Conservation (phyloP, 1,140 invertebrate species). For the Drosophila nebulosa region DNA sequence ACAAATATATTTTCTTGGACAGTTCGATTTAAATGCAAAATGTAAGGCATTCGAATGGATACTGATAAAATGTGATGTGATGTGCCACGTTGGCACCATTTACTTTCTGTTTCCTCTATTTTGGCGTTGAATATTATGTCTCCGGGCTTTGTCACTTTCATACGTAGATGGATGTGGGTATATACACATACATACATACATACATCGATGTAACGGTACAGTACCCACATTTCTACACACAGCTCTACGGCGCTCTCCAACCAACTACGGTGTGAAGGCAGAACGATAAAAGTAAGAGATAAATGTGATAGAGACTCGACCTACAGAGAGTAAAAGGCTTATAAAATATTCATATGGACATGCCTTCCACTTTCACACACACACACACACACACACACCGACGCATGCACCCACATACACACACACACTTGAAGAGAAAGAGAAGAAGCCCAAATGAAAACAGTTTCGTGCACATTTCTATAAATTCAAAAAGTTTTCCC, state of each 20-base stretch:
- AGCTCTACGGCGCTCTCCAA: too few species aligned
- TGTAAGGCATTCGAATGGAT: background rate
- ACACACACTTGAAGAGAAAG: background rate
- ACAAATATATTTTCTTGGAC: constrained; percentile 32
- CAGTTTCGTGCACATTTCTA: constrained; percentile 69
- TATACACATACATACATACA: too few species aligned
- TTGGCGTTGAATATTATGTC: constrained; percentile 63
- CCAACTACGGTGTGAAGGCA: background rate
- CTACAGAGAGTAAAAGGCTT: constrained; percentile 43
- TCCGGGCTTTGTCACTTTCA: constrained; percentile 50
- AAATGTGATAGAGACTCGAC: background rate
- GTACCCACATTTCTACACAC: background rate
- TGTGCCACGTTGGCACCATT: background rate
- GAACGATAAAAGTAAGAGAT: background rate
- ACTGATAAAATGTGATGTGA: background rate
- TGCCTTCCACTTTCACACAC: constrained; percentile 26
- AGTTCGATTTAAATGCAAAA: constrained; percentile 76
- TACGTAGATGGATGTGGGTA: constrained; percentile 48
- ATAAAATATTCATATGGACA: constrained; percentile 76
- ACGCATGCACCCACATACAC: background rate
- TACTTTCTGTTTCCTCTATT: background rate
- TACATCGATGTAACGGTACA: constrained; percentile 15
- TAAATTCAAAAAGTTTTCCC: constrained; percentile 47
- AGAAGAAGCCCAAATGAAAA: constrained; percentile 48
- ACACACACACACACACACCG: constrained; percentile 16